Base-by-base conservation (phyloP, 2,888 invertebrate genomes). In the Himalopsyche anomala region DNA sequence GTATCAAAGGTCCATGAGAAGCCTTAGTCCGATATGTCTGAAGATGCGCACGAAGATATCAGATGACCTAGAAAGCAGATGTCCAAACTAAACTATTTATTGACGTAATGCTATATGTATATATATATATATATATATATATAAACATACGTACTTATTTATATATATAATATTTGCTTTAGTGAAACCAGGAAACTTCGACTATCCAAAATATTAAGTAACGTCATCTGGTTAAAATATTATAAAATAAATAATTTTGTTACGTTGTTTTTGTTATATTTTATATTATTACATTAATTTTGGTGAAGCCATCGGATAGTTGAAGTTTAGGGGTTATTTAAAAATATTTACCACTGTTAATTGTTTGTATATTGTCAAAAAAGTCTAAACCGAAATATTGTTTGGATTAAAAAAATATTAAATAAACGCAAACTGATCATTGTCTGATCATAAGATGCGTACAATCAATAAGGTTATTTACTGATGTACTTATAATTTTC, bases 1-100 rank as follows among this genome's bases (percentile, higher is more conserved):
- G 84, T 84, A 83, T 87, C 88, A 84, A 82, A 88, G 88, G 88
- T 88, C 88, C 88, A 88, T 88, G 88, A 88, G 86, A 86, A 88
- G 87, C 87, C 88, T 86, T 88, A 86, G 86, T 87, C 88, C 88
- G 88, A 88, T 86, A 87, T 85, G 85, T 86, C 80, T 87, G 87
- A 42, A 45, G 45, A 54, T 82, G 85, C 85, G 69, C 62, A 51
- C 40, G 54, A 56, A 62, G 62, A 62, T 62, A 62, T 62, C 62
- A 80, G 40, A 80, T 80, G 42, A 42, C 42, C 38, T 80, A 80
- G 62, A 62, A 62, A 62, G 62, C 62, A 62, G 62, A 62, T 62
- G 28, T 62, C 62, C 19, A 62, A 62, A 62, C 62, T 62, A 62
- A 62, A 62, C 62, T 62, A 62, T 62, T 62, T 62, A 62, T 62